Evolutionary conservation across 2,113 vertebrate species (phyloP).

Genomic region (Rhinichthys klamathensis): DNA sequence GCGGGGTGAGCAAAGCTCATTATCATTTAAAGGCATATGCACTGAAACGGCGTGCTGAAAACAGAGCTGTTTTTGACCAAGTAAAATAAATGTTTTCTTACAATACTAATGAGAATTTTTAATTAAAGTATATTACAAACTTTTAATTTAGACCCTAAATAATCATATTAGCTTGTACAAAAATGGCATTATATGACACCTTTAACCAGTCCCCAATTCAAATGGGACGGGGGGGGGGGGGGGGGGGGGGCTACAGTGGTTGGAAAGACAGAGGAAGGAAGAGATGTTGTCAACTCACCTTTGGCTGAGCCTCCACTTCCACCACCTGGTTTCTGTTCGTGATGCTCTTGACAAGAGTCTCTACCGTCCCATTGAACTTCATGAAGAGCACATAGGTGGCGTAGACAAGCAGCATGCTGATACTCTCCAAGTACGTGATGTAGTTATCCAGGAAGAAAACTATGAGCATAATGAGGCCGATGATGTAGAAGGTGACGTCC

Average conservation of each 20-base stretch:
- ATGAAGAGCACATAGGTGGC: slow-evolving; percentile 93
- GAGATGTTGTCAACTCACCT: slow-evolving; percentile 80
- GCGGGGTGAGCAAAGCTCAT: too few relatives aligned
- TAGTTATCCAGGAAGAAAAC: slow-evolving; percentile 97
- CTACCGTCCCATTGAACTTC: slow-evolving; percentile 93
- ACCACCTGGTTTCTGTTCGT: slow-evolving; percentile 92
- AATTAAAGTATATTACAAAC: too few relatives aligned
- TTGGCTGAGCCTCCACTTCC: slow-evolving; percentile 90
- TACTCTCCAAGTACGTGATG: slow-evolving; percentile 93
- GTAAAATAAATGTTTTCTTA: too few relatives aligned
- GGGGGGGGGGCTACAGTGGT: neutral
- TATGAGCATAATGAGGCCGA: slow-evolving; percentile 95
- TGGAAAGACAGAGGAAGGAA: slow-evolving; percentile 53
- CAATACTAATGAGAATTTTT: too few relatives aligned
- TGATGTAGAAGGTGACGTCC: slow-evolving; percentile 95
- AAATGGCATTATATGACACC: too few relatives aligned
- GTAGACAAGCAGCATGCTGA: slow-evolving; percentile 84
- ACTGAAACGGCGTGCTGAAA: too few relatives aligned
- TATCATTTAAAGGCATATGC: too few relatives aligned
- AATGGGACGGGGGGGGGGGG: neutral
- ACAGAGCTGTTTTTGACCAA: too few relatives aligned
- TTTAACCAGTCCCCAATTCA: neutral
- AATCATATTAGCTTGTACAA: too few relatives aligned
- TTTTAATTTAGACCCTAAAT: too few relatives aligned
- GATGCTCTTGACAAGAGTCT: slow-evolving; percentile 85